Evolutionary conservation across 2,113 vertebrate genomes (phyloP).

Genomic region (Muntiacus reevesi): DNA sequence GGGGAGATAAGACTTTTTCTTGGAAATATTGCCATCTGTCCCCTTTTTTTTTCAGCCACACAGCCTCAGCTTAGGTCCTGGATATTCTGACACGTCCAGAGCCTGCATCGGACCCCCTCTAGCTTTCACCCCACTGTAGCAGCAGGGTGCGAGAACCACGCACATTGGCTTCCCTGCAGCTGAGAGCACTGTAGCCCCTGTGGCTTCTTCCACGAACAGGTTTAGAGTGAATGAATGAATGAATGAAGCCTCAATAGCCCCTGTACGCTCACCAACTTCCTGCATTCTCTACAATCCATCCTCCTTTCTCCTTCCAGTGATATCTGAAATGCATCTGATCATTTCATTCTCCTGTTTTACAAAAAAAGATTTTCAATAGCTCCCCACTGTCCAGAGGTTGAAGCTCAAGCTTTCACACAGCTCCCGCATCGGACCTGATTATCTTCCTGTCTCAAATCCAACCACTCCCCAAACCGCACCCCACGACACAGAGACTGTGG

Average conservation of each 20-base stretch:
- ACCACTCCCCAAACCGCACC: not conserved
- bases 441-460: not conserved
- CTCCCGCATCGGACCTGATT: not conserved
- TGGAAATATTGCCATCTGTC: not conserved
- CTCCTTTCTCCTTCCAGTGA: not conserved
- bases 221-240: not conserved
- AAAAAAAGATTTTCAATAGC: not conserved
- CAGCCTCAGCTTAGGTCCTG: not conserved
- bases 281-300: no score
- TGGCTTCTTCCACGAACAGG: not conserved
- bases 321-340: not conserved
- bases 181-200: accelerated
- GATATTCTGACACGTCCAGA: accelerated
- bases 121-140: no score
- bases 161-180: not conserved
- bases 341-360: not conserved
- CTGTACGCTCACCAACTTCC: not conserved
- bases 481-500: not conserved
- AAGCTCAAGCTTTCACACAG: not conserved
- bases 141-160: accelerated
- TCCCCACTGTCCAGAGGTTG: not conserved
- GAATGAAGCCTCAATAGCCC: not conserved
- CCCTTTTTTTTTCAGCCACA: not conserved
- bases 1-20: not conserved
- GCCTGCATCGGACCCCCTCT: not conserved